A percentile compares a stretch with the other conserved stretches of the same genome.
These are phyloP conservation scores for Notechis scutatus DNA, from an alignment of 2,113 vertebrate species.

Conservation along the genomic window DNA sequence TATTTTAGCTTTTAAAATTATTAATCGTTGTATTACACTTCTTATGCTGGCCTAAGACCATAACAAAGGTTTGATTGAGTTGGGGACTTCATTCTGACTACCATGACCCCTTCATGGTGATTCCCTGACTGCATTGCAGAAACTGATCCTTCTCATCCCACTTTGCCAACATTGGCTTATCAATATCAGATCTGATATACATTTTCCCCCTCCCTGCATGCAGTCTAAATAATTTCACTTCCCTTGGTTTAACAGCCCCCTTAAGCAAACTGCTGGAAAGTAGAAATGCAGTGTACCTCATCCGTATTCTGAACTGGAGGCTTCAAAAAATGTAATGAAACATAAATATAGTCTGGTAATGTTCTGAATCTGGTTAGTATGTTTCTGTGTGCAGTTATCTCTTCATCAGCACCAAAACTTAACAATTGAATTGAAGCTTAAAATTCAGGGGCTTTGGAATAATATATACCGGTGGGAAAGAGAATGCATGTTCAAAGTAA, in stretches of 20 bases:
- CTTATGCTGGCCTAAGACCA: too few relatives aligned
- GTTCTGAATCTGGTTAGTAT: not conserved
- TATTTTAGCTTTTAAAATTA: too few relatives aligned
- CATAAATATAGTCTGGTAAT: not conserved
- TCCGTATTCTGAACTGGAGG: slow-evolving; percentile 10
- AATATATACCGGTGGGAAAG: not conserved
- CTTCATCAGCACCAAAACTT: slow-evolving; percentile 21
- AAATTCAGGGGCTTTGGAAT: not conserved
- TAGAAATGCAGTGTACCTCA: slow-evolving; percentile 13
- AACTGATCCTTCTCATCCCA: not conserved
- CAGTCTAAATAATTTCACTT: slow-evolving; percentile 30
- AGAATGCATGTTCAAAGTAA: not conserved
- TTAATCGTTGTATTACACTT: too few relatives aligned
- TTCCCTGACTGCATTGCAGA: not conserved
- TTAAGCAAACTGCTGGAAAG: slow-evolving; percentile 9
- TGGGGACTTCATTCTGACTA: not conserved
- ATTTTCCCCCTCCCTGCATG: not conserved
- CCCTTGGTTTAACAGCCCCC: slow-evolving; percentile 18
- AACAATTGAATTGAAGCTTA: not conserved
- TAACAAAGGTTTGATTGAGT: too few relatives aligned
- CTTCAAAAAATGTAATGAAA: slow-evolving; percentile 32
- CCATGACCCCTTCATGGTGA: not conserved
- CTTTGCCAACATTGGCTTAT: not conserved
- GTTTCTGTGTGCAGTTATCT: slow-evolving; percentile 15
- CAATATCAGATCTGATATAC: not conserved